Base-by-base conservation (phyloP, 2,888 invertebrate genomes). In the Onchidella celtica region DNA sequence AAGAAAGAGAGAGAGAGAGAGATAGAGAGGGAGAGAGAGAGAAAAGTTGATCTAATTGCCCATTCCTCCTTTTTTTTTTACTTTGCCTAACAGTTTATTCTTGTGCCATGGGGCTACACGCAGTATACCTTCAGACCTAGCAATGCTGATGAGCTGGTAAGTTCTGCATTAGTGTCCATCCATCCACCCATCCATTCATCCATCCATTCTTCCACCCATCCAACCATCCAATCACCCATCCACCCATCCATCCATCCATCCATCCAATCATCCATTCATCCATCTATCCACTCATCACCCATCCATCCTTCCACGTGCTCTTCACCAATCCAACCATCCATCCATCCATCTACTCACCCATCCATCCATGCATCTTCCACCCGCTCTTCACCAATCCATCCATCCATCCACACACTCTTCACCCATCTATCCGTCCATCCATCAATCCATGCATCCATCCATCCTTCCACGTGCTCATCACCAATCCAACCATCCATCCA, bases 61-160 rank as follows among this genome's bases (percentile, higher is more conserved):
- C n/a, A n/a, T n/a, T n/a, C n/a, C n/a, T n/a, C n/a, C n/a, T n/a
- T n/a, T n/a, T n/a, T n/a, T n/a, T n/a, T n/a, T n/a, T n/a, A n/a
- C n/a, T n/a, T n/a, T n/a, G n/a, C n/a, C n/a, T n/a, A n/a, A 11
- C 78, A 78, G 78, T 70, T 57, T 27, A 55, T 78, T 0, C 78
- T 78, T 4, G 78, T 78, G 0, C 78, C 78, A 0, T 78, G 78
- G 78, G 69, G 78, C 24, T 78, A 78, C 70, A 70, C 78, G 59
- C 47, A 78, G 57, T 70, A 40, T n/a, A 38, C 61, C 6, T 78
- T 63, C 2, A 66, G 78, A 61, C 78, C 78, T 40, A 2, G 14
- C 32, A 78, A 78, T 40, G 36, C 55, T 17, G 70, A 27, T 36
- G 78, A 78, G 27, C 61, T 78, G 78, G 78, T 78, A n/a, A 14